Evolutionary conservation across 2,888 invertebrate genomes (phyloP), one percentile per base, ranked within the genome.

Genomic region (Nipponacmea schrenckii): DNA sequence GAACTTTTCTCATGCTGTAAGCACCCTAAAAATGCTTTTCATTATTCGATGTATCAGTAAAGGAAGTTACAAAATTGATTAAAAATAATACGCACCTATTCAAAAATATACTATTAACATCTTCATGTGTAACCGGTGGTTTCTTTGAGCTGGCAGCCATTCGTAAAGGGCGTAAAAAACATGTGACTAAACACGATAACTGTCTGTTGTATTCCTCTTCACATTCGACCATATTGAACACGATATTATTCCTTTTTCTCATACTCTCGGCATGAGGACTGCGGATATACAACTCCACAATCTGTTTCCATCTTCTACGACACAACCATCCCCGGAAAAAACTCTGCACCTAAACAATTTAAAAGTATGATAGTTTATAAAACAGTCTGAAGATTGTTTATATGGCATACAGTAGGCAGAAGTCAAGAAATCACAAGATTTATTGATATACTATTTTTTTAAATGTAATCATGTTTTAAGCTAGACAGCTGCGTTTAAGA

Each of bases 101-200:
- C 77, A 96, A 91, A 90, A 96, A 96, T 83, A 96, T 96, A 71
- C 96, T 96, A 90, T 96, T 96, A 74, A 96, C 95, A 83, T 96
- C 96, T 86, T 96, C 96, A 88, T 96, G 96, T 0, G 94, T 93
- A 86, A 96, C 96, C 0, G 96, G 95, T 2, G 96, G 96, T 85
- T 95, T 95, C 89, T 96, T 96, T 14, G 95, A 95, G 84, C 95
- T 95, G 31, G 96, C 96, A 0, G 96, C 96, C 96, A 96, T 96
- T 90, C 95, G 94, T 89, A 96, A 94, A 12, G 89, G 89, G 46
- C 96, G 92, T 26, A 96, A 91, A 89, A 96, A 96, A 85, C 96
- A 96, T 15, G 95, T 94, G 24, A 94, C 94, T 62, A 94, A 90
- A 76, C 94, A 93, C 86, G 96, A 95, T 91, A 96, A 92, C 89